Percentiles rank a stretch among this genome's conserved stretches.
These are phyloP conservation scores for Telmatherina bonti DNA, from an alignment of 2,797 vertebrate species.

Conservation along the genomic window DNA sequence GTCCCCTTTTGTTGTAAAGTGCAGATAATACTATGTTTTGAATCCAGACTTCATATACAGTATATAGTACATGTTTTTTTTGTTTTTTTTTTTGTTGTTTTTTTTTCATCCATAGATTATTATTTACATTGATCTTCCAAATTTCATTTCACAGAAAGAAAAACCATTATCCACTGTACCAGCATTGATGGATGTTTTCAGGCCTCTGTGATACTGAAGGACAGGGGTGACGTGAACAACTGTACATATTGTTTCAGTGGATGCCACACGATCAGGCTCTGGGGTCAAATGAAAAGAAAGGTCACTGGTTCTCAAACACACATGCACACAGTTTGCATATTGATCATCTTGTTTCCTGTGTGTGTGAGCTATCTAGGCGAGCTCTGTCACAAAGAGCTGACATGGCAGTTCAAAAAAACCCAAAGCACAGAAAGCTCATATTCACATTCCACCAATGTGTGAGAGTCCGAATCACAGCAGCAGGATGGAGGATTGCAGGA, in stretches of 20 bases:
- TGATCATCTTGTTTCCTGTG: conserved; percentile 58
- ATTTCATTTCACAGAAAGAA: conserved; percentile 84
- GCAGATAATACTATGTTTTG: conserved; percentile 80
- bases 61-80: conserved; percentile 71
- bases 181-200: conserved; percentile 71
- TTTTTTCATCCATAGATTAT: conserved; percentile 62
- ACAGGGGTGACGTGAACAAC: conserved; percentile 41
- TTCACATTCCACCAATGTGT: conserved; percentile 48
- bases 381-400: conserved; percentile 53
- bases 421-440: conserved; percentile 35
- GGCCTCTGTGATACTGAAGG: conserved; percentile 67
- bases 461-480: conserved; percentile 41
- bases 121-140: conserved; percentile 77
- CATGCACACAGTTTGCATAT: conserved; percentile 78
- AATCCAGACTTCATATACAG: conserved; percentile 79
- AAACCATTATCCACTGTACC: conserved; percentile 75
- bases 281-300: conserved; percentile 51
- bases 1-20: conserved; percentile 85
- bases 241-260: conserved; percentile 69
- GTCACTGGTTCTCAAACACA: conserved; percentile 56
- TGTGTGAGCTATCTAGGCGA: conserved; percentile 33
- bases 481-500: conserved; percentile 52
- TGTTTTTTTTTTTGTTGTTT: conserved; percentile 19
- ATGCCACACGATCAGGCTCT: conserved; percentile 63
- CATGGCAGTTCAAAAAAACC: conserved; percentile 46